A percentile compares a stretch with the other conserved stretches of the same genome.
These are phyloP conservation scores for Micropterix aruncella DNA, from an alignment of 2,888 invertebrate genomes.

Conservation along the genomic window DNA sequence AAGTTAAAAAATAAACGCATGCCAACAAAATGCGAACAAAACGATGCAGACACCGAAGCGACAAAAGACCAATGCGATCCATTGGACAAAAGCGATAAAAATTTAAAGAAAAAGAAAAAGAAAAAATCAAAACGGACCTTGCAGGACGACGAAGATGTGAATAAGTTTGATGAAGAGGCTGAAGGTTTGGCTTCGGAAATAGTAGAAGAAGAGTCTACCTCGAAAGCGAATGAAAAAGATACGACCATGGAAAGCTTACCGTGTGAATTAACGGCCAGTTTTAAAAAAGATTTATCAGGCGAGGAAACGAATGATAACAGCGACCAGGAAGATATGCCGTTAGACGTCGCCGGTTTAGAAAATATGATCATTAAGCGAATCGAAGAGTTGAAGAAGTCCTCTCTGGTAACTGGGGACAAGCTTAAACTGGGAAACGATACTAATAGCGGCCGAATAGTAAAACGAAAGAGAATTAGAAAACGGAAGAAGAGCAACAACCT, in stretches of 20 bases:
- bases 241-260: background rate
- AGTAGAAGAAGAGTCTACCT: background rate
- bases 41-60: background rate
- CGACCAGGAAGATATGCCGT: background rate
- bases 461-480: background rate
- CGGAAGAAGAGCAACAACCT: background rate
- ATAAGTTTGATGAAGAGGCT: background rate
- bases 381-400: background rate
- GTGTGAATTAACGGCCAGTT: background rate
- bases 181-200: background rate
- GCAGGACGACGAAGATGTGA: background rate
- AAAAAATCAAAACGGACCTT: background rate
- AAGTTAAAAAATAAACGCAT: background rate
- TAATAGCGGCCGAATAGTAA: background rate
- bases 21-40: background rate
- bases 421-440: background rate
- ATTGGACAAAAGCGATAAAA: background rate
- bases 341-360: background rate
- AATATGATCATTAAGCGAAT: background rate
- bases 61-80: background rate
- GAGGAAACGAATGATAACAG: background rate
- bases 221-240: background rate
- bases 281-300: background rate
- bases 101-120: background rate
- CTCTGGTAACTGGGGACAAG: background rate